Evolutionary conservation across 2,888 invertebrate genomes (phyloP).

Genomic region (Habroteleia sp.): DNA sequence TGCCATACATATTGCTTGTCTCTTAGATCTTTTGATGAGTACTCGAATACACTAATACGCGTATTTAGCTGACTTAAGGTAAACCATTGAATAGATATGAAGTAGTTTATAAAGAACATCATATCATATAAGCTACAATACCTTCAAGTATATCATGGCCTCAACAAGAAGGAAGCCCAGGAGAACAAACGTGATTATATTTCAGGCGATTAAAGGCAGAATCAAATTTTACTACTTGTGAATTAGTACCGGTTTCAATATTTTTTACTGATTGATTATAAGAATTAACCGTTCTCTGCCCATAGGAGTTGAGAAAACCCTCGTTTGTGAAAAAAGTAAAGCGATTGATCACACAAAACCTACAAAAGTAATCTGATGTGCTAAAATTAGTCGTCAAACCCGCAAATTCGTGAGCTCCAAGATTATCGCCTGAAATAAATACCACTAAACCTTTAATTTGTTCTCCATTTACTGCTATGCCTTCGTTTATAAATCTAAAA

Average conservation of each 20-base stretch:
- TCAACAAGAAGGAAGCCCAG: constrained; percentile 62
- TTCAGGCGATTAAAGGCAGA: constrained; percentile 58
- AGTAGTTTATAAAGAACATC: constrained; percentile 41
- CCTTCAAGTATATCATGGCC: constrained; percentile 63
- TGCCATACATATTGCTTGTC: constrained; percentile 51
- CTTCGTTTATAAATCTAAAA: constrained; percentile 63
- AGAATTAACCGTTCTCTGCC: background rate
- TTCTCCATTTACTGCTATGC: constrained; percentile 58
- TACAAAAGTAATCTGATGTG: constrained; percentile 30
- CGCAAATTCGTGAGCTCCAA: constrained; percentile 68
- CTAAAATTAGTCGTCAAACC: constrained; percentile 67
- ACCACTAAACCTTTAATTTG: constrained; percentile 65
- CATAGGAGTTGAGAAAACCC: background rate
- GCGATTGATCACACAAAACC: constrained; percentile 18
- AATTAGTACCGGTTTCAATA: background rate
- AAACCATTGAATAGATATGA: constrained; percentile 49
- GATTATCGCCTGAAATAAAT: constrained; percentile 60
- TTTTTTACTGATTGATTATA: background rate
- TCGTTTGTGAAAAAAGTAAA: background rate
- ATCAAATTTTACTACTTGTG: constrained; percentile 59
- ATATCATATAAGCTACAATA: constrained; percentile 55
- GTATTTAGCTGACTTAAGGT: constrained; percentile 8
- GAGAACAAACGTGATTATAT: constrained; percentile 57
- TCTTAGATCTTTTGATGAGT: constrained; percentile 30
- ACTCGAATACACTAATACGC: constrained; percentile 17